phyloP scores from a whole-genome alignment of 2,888 invertebrate species.

The Ophraella communa region DNA sequence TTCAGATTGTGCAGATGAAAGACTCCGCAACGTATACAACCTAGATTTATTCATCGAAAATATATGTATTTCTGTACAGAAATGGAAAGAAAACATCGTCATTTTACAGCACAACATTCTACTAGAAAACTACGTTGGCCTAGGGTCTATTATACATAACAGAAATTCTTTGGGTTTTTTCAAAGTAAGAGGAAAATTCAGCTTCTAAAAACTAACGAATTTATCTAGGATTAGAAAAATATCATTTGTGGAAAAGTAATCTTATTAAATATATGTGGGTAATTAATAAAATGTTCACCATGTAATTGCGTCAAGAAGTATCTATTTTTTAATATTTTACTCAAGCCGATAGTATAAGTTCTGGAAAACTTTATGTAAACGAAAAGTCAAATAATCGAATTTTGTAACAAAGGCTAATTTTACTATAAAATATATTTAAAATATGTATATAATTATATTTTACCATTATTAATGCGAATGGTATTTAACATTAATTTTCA shows the following conservation, averaged over 20 bases:
- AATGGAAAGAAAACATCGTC: constrained; percentile 58
- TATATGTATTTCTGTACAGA: constrained; percentile 64
- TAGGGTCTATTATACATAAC: constrained; percentile 82
- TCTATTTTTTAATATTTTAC: not conserved
- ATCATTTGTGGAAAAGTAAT: not conserved
- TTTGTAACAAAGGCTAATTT: not conserved
- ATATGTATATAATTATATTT: no score
- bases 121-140: constrained; percentile 80
- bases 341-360: not conserved
- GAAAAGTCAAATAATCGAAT: not conserved
- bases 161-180: constrained; percentile 85
- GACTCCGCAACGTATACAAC: constrained; percentile 61
- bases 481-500: no score
- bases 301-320: not conserved
- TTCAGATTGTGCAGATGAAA: constrained; percentile 53
- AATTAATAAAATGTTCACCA: not conserved
- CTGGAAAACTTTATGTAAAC: not conserved
- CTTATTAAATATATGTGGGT: not conserved
- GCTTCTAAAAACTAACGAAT: constrained; percentile 66
- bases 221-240: constrained; percentile 5
- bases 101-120: constrained; percentile 73
- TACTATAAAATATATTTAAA: no score
- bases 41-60: constrained; percentile 68
- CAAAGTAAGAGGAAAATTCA: constrained; percentile 85
- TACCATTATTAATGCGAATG: no score